phyloP scores from a whole-genome alignment of 2,888 invertebrate species.

The Melinaea menophilus region DNA sequence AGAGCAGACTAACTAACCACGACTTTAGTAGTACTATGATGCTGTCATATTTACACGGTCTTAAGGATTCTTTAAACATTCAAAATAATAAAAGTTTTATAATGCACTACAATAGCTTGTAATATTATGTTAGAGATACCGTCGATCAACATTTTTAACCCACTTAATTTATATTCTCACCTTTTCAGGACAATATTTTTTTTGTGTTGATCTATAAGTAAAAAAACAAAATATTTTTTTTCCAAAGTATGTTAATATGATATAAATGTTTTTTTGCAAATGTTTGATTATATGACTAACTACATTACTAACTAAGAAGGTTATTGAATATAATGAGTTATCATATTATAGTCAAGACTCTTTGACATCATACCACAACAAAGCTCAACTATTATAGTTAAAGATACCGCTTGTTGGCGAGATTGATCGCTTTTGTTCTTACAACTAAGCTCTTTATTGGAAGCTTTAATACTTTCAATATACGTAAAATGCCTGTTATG shows the following conservation, averaged over 20 bases:
- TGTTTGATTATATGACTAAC: not conserved
- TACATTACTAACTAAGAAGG: not conserved
- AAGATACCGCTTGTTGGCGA: constrained; percentile 1
- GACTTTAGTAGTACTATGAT: no score
- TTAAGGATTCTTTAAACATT: no score
- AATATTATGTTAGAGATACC: no score
- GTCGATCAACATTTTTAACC: no score
- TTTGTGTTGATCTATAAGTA: no score
- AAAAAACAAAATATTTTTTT: no score
- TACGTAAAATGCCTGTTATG: not conserved
- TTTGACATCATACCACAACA: constrained; percentile 7
- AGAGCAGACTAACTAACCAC: no score
- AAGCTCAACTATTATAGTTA: constrained; percentile 6
- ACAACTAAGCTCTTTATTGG: constrained; percentile 2
- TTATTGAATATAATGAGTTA: not conserved
- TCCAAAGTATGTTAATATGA: not conserved
- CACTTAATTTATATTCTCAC: no score
- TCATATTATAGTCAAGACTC: not conserved
- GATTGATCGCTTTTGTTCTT: constrained; percentile 4
- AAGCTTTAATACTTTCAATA: not conserved
- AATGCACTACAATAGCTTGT: no score
- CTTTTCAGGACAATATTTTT: no score
- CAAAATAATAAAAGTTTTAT: no score
- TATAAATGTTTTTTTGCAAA: not conserved
- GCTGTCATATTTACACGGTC: no score